Base-by-base conservation (phyloP, 2,888 invertebrate species). In the Nymphalis c-album region DNA sequence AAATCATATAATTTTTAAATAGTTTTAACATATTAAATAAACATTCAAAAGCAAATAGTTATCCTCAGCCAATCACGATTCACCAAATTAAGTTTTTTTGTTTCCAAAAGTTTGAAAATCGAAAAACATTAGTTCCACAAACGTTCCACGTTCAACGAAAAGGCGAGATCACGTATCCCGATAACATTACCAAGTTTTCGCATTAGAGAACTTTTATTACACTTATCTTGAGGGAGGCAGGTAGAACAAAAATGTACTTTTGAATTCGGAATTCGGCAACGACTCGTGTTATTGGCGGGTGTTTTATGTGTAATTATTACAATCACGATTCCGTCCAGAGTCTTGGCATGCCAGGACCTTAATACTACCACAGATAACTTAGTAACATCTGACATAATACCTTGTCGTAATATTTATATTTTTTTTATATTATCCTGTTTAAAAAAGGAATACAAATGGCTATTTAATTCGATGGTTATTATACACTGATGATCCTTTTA, bases 181-280 rank as follows among this genome's bases (percentile, higher is more conserved):
- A 91, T 91, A 91, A 90, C 90, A 91, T 91, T 88, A 90, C 86
- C 77, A 91, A 91, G 89, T 91, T 91, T 91, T 83, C 85, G 81
- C 91, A 90, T 91, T 91, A 91, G 82, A 75, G 73, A 90, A 91
- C 91, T 91, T 91, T 91, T 91, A 91, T 90, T 91, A 91, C 90
- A 88, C 87, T 90, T 90, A 91, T 90, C 90, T 88, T 80, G 78
- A 78, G 78, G 75, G 80, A 78, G 82, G 80, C 82, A 83, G 84
- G 85, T 84, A 71, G 71, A 31, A 62, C 71, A 75, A 74, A 74
- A 74, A 72, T 75, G 68, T 72, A 60, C 71, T 67, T 58, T 63
- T 26, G 63, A 63, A 63, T 62, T 48, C 58, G 55, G 57, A 48
- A 57, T 61, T 58, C 31, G 20, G 66, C 51, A 47, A 60, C 48